Conservation (phyloP, 1,140 invertebrate genomes). For the Dreissena polymorpha region DNA sequence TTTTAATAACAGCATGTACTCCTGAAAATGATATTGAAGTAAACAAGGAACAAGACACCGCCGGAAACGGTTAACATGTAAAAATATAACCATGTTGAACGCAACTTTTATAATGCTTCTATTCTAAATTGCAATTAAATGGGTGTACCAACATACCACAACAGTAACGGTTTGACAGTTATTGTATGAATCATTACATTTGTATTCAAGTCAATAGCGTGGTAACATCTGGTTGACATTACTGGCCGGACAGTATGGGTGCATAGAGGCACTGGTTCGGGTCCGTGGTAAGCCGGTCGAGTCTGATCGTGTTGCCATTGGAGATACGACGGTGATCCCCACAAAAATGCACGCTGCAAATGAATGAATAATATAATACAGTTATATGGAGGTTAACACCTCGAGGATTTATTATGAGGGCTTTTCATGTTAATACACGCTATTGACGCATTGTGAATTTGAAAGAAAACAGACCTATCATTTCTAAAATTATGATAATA, state of each 20-base stretch:
- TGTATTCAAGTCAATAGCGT: too few species aligned
- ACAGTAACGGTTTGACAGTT: too few species aligned
- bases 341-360: conserved; percentile 51
- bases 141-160: too few species aligned
- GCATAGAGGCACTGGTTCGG: conserved; percentile 33
- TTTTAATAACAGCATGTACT: too few species aligned
- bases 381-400: not conserved
- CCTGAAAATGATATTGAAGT: too few species aligned
- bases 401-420: not conserved
- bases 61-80: too few species aligned
- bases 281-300: conserved; percentile 36
- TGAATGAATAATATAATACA: not conserved
- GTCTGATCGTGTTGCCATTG: conserved; percentile 30
- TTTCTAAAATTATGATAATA: not conserved
- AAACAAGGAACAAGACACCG: too few species aligned
- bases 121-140: too few species aligned
- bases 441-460: not conserved
- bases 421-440: not conserved
- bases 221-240: too few species aligned
- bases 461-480: not conserved
- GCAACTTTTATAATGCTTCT: too few species aligned
- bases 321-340: conserved; percentile 36
- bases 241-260: not conserved
- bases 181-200: too few species aligned
- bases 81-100: too few species aligned